A percentile compares a stretch with the other conserved stretches of the same genome.
phyloP scores from a whole-genome alignment of 1,140 invertebrate species.

The Acromyrmex charruanus region DNA sequence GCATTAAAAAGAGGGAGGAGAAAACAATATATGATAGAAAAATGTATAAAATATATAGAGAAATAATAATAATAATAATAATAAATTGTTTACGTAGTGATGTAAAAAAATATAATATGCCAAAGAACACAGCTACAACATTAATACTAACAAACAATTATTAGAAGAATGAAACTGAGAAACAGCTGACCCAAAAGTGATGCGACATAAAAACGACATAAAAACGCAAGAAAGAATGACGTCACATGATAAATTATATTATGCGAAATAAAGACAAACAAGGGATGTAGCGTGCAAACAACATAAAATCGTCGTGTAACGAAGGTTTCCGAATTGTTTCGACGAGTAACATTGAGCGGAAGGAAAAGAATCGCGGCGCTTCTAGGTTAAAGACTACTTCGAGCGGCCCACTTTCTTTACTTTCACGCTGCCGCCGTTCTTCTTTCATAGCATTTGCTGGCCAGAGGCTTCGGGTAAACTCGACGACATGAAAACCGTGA shows the following conservation, averaged over 20 bases:
- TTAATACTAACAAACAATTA: too few relatives aligned
- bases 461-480: slow-evolving; percentile 69
- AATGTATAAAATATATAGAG: too few relatives aligned
- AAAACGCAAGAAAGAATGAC: background rate
- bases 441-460: slow-evolving; percentile 69
- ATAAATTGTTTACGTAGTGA: too few relatives aligned
- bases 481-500: slow-evolving; percentile 45
- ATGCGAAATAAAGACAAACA: background rate
- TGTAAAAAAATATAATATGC: too few relatives aligned
- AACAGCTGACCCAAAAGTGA: too few relatives aligned
- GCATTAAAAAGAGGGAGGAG: too few relatives aligned
- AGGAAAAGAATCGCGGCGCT: slow-evolving; percentile 53
- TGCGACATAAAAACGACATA: background rate
- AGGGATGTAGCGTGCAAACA: background rate
- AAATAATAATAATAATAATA: too few relatives aligned
- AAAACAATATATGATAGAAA: too few relatives aligned
- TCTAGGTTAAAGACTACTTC: slow-evolving; percentile 73
- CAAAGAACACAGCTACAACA: too few relatives aligned
- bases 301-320: background rate
- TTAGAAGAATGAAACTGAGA: too few relatives aligned
- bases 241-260: background rate
- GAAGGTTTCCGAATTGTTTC: slow-evolving; percentile 36
- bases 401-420: slow-evolving; percentile 81
- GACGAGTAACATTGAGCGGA: slow-evolving; percentile 39
- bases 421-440: slow-evolving; percentile 77